Conservation (phyloP, 2,797 vertebrate species). For the Ficedula albicollis region DNA sequence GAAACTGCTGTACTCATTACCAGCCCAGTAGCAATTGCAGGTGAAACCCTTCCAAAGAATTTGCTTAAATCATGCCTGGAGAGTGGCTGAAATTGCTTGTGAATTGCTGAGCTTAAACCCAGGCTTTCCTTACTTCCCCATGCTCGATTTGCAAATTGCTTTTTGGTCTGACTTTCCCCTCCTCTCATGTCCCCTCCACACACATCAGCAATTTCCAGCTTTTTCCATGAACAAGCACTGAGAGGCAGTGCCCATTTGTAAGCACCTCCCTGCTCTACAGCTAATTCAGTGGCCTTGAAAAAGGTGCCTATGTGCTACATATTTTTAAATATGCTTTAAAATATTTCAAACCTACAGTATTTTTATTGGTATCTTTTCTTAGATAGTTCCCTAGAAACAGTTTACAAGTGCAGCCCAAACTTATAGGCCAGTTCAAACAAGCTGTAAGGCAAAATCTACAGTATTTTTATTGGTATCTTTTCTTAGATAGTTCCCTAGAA, state of each 20-base stretch:
- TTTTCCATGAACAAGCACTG: not conserved
- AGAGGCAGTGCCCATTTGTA: not conserved
- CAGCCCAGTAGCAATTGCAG: not conserved
- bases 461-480: not conserved
- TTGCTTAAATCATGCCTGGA: constrained; percentile 20
- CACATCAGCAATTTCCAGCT: not conserved
- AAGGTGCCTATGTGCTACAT: not conserved
- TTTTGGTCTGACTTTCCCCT: not conserved
- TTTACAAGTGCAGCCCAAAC: not conserved
- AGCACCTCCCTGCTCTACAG: not conserved
- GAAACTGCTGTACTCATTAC: constrained; percentile 28
- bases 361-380: not conserved
- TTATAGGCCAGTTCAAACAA: not conserved
- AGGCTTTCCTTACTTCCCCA: not conserved
- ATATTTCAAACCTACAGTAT: not conserved
- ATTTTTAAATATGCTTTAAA: not conserved
- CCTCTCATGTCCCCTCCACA: not conserved
- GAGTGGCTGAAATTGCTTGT: not conserved
- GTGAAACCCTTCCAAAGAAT: constrained; percentile 33
- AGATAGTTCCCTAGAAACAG: not conserved
- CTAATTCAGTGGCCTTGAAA: not conserved
- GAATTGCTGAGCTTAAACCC: not conserved
- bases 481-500: not conserved
- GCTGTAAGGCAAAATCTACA: not conserved
- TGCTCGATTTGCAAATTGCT: not conserved